Percentiles rank a stretch among this genome's conserved stretches.
Evolutionary conservation across 2,797 vertebrate genomes (phyloP).

Genomic region (Trematomus bernacchii): DNA sequence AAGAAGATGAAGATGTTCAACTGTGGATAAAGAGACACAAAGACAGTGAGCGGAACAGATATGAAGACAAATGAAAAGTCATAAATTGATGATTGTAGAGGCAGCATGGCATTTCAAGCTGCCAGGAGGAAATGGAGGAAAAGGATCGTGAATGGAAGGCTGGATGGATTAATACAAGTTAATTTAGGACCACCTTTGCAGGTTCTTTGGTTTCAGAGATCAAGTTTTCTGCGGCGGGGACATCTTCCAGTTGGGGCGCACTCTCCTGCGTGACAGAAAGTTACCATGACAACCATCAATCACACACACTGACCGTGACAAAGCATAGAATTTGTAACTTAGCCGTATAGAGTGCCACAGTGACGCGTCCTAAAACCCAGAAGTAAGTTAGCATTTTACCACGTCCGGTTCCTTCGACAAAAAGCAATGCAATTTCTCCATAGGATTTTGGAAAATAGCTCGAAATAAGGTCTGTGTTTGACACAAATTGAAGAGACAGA

Average conservation of each 20-base stretch:
- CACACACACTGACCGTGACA: slow-evolving; percentile 40
- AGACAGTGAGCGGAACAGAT: slow-evolving; percentile 23
- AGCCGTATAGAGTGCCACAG: background rate
- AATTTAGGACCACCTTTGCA: slow-evolving; percentile 76
- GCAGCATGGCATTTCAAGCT: slow-evolving; percentile 15
- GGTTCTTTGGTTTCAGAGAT: slow-evolving; percentile 79
- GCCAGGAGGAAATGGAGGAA: slow-evolving; percentile 29
- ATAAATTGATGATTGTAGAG: slow-evolving; percentile 2
- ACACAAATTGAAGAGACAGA: too few relatives aligned
- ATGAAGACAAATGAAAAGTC: slow-evolving; percentile 8
- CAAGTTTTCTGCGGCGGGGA: slow-evolving; percentile 54
- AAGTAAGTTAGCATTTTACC: too few relatives aligned
- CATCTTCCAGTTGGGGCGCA: slow-evolving; percentile 60
- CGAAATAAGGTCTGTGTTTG: too few relatives aligned
- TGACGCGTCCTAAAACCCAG: too few relatives aligned
- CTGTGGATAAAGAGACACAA: slow-evolving; percentile 38
- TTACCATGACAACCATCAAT: slow-evolving; percentile 61
- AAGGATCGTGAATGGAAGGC: slow-evolving; percentile 30
- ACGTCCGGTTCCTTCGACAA: too few relatives aligned
- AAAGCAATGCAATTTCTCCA: too few relatives aligned
- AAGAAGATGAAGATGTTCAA: slow-evolving; percentile 30
- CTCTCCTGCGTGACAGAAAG: slow-evolving; percentile 71
- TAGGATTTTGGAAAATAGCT: too few relatives aligned
- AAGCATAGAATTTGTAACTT: slow-evolving; percentile 17
- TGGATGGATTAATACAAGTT: slow-evolving; percentile 43